phyloP scores from a whole-genome alignment of 2,113 vertebrate genomes.

The Apteryx owenii region DNA sequence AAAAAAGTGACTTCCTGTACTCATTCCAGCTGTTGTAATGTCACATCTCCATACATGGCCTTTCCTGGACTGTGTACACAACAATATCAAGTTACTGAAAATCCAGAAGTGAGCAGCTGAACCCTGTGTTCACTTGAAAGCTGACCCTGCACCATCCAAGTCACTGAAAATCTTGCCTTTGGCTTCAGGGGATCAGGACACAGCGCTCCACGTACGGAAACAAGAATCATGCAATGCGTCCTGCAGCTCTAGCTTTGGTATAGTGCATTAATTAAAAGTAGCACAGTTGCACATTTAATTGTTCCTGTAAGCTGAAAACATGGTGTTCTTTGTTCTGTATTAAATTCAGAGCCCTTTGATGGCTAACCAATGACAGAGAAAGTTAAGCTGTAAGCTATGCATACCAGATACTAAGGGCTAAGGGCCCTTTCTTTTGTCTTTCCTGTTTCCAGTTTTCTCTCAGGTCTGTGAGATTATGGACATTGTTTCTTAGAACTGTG shows the following conservation, averaged over 20 bases:
- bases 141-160: background rate
- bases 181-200: background rate
- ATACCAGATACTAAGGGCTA: background rate
- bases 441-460: background rate
- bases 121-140: background rate
- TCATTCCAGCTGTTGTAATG: background rate
- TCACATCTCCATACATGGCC: background rate
- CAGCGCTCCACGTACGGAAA: background rate
- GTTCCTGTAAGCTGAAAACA: background rate
- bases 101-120: background rate
- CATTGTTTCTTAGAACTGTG: background rate
- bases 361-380: background rate
- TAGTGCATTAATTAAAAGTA: background rate
- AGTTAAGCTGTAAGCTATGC: background rate
- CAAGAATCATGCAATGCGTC: background rate
- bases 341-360: background rate
- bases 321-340: background rate
- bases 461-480: background rate
- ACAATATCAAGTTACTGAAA: slow-evolving; percentile 20
- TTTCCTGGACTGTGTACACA: background rate
- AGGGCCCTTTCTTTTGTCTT: background rate
- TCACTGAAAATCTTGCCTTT: background rate
- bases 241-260: background rate
- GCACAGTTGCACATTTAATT: background rate
- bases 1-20: background rate